These are phyloP conservation scores for Ameiurus melas DNA, from an alignment of 2,113 vertebrate species.

Conservation along the genomic window DNA sequence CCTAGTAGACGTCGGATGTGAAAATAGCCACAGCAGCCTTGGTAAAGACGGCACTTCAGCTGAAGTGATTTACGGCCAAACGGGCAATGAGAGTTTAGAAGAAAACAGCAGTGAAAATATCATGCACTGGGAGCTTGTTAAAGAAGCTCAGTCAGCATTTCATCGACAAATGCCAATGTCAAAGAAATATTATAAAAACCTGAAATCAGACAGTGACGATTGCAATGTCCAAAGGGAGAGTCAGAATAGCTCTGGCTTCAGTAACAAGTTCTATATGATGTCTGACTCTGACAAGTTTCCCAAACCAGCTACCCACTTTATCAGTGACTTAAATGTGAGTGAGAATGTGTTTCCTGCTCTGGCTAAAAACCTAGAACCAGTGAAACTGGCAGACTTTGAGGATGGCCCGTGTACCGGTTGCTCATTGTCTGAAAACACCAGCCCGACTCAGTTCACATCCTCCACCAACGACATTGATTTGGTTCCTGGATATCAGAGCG, in stretches of 20 bases:
- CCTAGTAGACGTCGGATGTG: constrained; percentile 20
- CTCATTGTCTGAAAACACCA: constrained; percentile 19
- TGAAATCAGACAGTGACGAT: background rate
- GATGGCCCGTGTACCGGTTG: constrained; percentile 47
- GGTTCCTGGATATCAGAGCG: constrained; percentile 28
- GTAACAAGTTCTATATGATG: constrained; percentile 59
- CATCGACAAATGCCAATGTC: constrained; percentile 33
- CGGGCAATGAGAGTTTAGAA: constrained; percentile 1
- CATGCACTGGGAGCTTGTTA: constrained; percentile 33
- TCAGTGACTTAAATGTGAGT: constrained; percentile 22
- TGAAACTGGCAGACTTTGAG: constrained; percentile 47
- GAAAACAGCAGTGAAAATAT: constrained; percentile 16
- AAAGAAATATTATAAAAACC: constrained; percentile 3
- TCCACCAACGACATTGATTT: constrained; percentile 9
- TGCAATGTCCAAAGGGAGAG: background rate
- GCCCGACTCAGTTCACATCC: background rate
- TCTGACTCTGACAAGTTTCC: constrained; percentile 11
- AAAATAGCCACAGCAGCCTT: constrained; percentile 47
- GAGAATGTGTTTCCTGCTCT: background rate
- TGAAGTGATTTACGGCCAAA: constrained; percentile 53
- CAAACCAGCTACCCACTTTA: background rate
- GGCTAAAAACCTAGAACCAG: background rate
- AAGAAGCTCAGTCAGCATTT: constrained; percentile 17
- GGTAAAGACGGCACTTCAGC: constrained; percentile 50
- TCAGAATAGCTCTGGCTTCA: constrained; percentile 39